Conservation (phyloP, 92 coral and sea anemone genomes). For the Phenganax marumi region DNA sequence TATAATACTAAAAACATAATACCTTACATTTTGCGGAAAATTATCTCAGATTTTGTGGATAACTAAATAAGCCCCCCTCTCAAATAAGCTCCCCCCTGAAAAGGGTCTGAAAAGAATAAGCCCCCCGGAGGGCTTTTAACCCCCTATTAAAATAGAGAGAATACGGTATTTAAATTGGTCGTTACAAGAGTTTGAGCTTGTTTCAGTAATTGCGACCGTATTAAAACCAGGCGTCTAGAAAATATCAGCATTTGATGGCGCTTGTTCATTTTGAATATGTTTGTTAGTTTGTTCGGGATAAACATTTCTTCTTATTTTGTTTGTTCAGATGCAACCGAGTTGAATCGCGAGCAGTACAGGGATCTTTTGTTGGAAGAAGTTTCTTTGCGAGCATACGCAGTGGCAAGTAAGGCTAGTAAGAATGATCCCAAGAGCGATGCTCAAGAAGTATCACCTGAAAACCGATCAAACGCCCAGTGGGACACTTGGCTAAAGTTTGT, state of each 20-base stretch:
- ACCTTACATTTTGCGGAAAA: no score
- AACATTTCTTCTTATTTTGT: not conserved
- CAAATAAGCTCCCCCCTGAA: no score
- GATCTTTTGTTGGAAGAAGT: conserved; percentile 59
- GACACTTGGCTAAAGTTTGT: conserved; percentile 76
- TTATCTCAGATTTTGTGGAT: no score
- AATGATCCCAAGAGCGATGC: not conserved
- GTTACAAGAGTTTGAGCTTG: no score
- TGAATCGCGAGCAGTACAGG: conserved; percentile 59
- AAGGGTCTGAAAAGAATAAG: no score
- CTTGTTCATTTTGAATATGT: not conserved
- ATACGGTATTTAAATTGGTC: no score
- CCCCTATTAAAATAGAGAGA: no score
- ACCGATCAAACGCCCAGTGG: conserved; percentile 56
- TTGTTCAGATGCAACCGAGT: conserved; percentile 57
- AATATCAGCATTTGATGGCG: not conserved
- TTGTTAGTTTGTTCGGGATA: not conserved
- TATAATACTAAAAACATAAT: no score
- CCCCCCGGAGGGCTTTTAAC: no score
- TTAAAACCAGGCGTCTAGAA: no score
- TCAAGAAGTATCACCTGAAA: conserved; percentile 25
- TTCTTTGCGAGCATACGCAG: conserved; percentile 1
- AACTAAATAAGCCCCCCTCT: no score
- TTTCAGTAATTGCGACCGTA: no score
- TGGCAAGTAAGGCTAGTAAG: conserved; percentile 12